Evolutionary conservation across 2,113 vertebrate genomes (phyloP).

Genomic region (Meles meles): DNA sequence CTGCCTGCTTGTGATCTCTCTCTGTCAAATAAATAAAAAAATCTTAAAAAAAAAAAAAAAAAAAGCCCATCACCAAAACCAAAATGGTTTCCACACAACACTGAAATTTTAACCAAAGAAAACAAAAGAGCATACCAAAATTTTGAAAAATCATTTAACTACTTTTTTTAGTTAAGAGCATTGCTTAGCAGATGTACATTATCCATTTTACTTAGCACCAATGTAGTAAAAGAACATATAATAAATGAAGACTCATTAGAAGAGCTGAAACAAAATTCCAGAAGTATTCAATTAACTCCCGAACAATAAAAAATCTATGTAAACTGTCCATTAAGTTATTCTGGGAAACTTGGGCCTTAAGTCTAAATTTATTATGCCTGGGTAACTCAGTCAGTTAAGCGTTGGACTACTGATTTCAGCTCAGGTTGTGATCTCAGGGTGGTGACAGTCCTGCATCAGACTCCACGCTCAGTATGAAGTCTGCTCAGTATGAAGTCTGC

Average conservation of each 20-base stretch:
- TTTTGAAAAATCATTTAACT: not conserved
- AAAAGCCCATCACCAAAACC: not conserved
- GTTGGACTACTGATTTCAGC: not conserved
- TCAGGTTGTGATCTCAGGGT: not conserved
- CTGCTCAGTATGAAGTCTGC: not conserved
- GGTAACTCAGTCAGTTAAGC: not conserved
- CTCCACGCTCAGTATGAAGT: not conserved
- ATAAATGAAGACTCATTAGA: not conserved
- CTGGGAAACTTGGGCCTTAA: not conserved
- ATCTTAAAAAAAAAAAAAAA: no score
- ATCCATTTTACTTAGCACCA: constrained; percentile 2
- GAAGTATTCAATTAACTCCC: not conserved
- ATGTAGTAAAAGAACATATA: not conserved
- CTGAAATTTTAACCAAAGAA: constrained; percentile 26
- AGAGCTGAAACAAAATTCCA: not conserved
- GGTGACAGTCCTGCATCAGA: not conserved
- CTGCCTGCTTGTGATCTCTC: no score
- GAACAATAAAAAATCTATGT: constrained; percentile 3
- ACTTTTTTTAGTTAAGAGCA: not conserved
- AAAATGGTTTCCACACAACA: not conserved
- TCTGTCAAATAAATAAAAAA: no score
- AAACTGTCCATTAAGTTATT: not conserved
- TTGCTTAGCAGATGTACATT: not conserved
- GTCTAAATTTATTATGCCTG: not conserved
- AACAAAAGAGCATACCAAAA: not conserved